These are phyloP conservation scores for Diabrotica undecimpunctata DNA, from an alignment of 1,140 invertebrate genomes.

Conservation along the genomic window DNA sequence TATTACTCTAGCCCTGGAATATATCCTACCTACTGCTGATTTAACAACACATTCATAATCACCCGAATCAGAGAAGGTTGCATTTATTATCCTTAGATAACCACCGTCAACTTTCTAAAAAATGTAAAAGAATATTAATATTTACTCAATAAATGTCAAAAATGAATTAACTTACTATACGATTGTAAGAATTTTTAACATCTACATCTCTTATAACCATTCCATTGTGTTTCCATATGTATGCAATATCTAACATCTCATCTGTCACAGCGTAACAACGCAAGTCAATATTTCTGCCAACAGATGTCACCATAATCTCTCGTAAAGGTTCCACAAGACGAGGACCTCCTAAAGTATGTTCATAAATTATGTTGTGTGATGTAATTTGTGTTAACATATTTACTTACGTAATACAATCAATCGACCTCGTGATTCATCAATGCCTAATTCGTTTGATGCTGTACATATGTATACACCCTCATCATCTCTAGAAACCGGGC, in stretches of 20 bases:
- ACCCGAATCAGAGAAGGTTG: conserved; percentile 80
- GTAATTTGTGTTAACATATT: background rate
- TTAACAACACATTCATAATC: conserved; percentile 86
- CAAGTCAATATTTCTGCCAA: conserved; percentile 69
- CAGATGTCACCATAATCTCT: conserved; percentile 60
- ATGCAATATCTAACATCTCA: conserved; percentile 80
- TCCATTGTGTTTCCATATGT: conserved; percentile 87
- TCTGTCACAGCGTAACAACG: conserved; percentile 78
- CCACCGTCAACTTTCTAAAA: conserved; percentile 62
- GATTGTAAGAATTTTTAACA: conserved; percentile 51
- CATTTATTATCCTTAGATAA: conserved; percentile 73
- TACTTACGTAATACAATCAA: conserved; percentile 80
- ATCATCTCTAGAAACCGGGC: conserved; percentile 81
- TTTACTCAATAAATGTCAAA: too few species aligned
- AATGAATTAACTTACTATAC: conserved; percentile 45
- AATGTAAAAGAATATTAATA: background rate
- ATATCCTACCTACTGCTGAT: conserved; percentile 79
- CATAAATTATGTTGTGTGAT: background rate
- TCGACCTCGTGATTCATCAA: conserved; percentile 73
- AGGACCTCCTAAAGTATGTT: conserved; percentile 58
- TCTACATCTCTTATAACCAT: conserved; percentile 69
- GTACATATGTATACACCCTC: conserved; percentile 86
- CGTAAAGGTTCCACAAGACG: conserved; percentile 65
- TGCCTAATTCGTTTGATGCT: conserved; percentile 80
- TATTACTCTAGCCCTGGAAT: conserved; percentile 64